Base-by-base conservation (phyloP, 2,888 invertebrate genomes). In the Dorcus parallelipipedus region DNA sequence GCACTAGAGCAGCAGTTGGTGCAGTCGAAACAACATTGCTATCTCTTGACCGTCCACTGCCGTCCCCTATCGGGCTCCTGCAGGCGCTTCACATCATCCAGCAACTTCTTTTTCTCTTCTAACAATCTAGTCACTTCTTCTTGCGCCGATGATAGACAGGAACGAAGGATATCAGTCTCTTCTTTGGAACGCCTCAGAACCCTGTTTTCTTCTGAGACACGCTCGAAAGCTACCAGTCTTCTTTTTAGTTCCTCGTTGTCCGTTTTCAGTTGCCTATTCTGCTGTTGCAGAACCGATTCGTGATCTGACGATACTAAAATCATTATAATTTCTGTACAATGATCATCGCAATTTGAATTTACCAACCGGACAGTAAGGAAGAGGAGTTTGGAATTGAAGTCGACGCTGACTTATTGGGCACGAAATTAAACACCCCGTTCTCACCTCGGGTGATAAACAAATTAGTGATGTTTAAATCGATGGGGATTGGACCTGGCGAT, bases 401-500 rank as follows among this genome's bases (percentile, higher is more conserved):
- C 9, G 20, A 49, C 3, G 47, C 7, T 14, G 52, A 51, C 39
- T 60, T 66, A 42, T 80, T 80, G 1, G 90, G 89, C 48, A 89
- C 86, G 47, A 93, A 83, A 65, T 86, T 83, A 64, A 95, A 85
- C 3, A 90, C 82, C 0, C 94, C 94, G 60, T 84, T 83, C n/a
- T 81, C 79, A 69, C 88, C 88, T 38, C 94, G 82, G n/a, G 82
- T 82, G 67, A 95, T 79, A 17, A 83, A 83, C 54, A 93, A 82
- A 52, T 86, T 84, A 0, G 87, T 85, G 39, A 95, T 84, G 65
- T 84, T 84, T 52, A 94, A 72, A 78, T 91, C 87, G 17, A 93
- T 81, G 0, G 94, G 94, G 63, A 90, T 83, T 1, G 92, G 88
- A 0, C 90, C 91, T 0, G 93, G 92, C 1, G 92, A 90, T 4